Conservation (phyloP, 2,797 vertebrate genomes). For the Poecilia velifera region DNA sequence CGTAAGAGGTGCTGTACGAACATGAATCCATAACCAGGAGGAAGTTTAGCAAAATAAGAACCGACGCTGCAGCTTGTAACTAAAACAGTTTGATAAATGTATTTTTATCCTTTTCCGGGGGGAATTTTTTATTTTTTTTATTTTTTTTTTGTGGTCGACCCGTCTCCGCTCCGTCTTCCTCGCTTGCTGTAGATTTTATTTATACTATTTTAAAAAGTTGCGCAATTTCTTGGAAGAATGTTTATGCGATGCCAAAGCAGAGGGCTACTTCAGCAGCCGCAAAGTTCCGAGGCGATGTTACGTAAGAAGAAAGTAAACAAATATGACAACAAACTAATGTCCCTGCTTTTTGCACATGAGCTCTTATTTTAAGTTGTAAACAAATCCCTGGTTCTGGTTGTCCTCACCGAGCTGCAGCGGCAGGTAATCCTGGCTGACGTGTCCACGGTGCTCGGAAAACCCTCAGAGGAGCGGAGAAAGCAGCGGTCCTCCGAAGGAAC, state of each 20-base stretch:
- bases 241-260: neutral
- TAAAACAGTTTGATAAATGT: neutral
- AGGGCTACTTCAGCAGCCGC: neutral
- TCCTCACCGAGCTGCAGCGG: constrained; percentile 63
- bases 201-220: neutral
- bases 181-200: neutral
- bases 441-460: constrained; percentile 29
- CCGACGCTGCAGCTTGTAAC: neutral
- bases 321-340: neutral
- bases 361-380: neutral
- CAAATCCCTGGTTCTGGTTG: neutral
- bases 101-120: neutral
- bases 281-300: neutral
- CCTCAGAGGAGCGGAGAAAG: neutral
- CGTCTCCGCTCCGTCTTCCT: too few species aligned
- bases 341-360: neutral
- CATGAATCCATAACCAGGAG: neutral
- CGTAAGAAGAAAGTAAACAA: neutral
- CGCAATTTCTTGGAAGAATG: neutral
- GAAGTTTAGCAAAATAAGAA: neutral
- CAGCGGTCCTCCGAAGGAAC: constrained; percentile 18
- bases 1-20: too few species aligned
- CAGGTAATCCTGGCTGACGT: neutral
- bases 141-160: neutral
- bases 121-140: too few species aligned